Evolutionary conservation across 2,888 invertebrate species (phyloP), one percentile per base, ranked within the genome.

Genomic region (Azorinus chamasolen): DNA sequence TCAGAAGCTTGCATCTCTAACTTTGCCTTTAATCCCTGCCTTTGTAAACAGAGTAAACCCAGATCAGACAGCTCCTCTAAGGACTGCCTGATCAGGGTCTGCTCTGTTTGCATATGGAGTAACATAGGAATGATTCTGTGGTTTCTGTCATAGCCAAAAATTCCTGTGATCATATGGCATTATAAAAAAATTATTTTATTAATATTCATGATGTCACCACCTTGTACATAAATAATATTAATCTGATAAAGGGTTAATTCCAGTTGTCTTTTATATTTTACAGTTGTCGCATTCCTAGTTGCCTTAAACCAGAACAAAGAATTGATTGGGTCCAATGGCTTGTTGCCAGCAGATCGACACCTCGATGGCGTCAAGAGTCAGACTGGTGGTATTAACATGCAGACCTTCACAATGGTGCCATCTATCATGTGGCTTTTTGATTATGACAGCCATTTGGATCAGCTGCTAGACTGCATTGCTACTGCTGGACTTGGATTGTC

Each of bases 271-370:
- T 32, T 75, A 57, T 81, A 8, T 62, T 54, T 87, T 88, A 22
- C 87, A 92, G 92, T 85, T 84, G 87, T 93, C n/a, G 93, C 93
- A 6, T 93, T 92, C 79, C 79, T 92, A n/a, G 91, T 93, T 14
- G 93, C 93, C 16, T 83, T 88, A 41, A 82, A 92, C 74, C 93
- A 93, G 80, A 93, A 93, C 83, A 88, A 89, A 57, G 86, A 90
- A 54, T 87, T 93, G 18, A 73, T 93, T 27, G 93, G 93, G 5
- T 85, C 83, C 54, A 83, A 89, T 61, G 93, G 93, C 5, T 85
- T 93, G 12, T 87, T 93, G 5, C 93, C 93, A 43, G 91, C 91
- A 10, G 70, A 90, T 54, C 70, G 84, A 8, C 87, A 86, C 66
- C 79, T 93, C 48, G 75, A 88, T 20, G 79, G 83, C 25, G 80